phyloP scores from a whole-genome alignment of 2,113 vertebrate species.

The Ailurus styani region DNA sequence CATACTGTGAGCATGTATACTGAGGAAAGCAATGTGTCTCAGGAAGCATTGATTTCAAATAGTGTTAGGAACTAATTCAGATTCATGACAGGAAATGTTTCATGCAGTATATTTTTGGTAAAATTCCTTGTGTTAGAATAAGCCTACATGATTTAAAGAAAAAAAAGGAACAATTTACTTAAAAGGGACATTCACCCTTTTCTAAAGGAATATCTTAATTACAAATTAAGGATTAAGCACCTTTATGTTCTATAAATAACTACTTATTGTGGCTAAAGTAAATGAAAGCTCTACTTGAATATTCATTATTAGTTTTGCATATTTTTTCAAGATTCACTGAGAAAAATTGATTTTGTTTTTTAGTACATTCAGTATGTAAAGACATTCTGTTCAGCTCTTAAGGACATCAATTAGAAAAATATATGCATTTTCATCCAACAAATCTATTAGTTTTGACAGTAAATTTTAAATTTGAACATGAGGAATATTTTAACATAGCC shows the following conservation, averaged over 20 bases:
- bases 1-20: background rate
- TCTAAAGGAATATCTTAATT: background rate
- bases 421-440: background rate
- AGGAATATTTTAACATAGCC: background rate
- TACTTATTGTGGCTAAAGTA: background rate
- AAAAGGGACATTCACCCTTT: background rate
- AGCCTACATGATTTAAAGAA: background rate
- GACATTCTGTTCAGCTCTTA: background rate
- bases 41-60: background rate
- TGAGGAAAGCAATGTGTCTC: background rate
- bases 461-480: background rate
- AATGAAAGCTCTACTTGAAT: background rate
- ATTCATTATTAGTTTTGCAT: background rate
- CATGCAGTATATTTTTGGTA: background rate
- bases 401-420: background rate
- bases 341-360: background rate
- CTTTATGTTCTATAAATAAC: background rate
- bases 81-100: background rate
- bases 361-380: background rate
- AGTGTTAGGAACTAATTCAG: background rate
- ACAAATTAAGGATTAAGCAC: background rate
- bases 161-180: background rate
- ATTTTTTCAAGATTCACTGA: background rate
- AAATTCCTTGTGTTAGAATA: background rate
- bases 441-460: background rate